Evolutionary conservation across 2,797 vertebrate genomes (phyloP).

Genomic region (Sternotherus odoratus): DNA sequence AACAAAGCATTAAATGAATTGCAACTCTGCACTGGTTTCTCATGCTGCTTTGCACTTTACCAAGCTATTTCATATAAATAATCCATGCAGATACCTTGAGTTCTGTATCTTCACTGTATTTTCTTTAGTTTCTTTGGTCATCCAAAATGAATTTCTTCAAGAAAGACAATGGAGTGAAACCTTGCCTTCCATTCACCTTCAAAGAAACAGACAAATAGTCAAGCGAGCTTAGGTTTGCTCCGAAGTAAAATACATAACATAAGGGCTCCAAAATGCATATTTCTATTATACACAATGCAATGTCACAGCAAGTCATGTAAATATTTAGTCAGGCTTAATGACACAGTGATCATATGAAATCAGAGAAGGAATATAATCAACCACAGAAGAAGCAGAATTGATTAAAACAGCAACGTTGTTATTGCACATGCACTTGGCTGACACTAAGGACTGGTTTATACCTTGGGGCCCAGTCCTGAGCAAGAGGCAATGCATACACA

Average conservation of each 20-base stretch:
- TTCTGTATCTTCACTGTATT: background rate
- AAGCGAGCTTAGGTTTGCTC: background rate
- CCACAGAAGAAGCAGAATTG: background rate
- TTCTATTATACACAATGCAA: constrained; percentile 12
- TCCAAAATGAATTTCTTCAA: constrained; percentile 35
- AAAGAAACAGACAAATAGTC: background rate
- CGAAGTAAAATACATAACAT: background rate
- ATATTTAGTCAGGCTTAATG: background rate
- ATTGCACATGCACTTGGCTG: background rate
- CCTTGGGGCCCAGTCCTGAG: background rate
- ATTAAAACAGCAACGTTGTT: constrained; percentile 10
- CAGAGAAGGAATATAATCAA: background rate
- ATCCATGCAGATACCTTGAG: background rate
- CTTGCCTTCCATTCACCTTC: constrained; percentile 29
- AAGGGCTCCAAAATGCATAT: background rate
- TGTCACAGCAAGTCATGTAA: constrained; percentile 44
- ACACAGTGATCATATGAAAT: background rate
- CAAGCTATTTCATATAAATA: background rate
- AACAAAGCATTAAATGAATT: background rate
- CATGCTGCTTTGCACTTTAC: background rate
- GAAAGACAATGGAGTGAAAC: background rate
- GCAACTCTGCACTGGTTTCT: background rate
- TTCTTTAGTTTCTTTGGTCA: background rate
- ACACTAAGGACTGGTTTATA: background rate
- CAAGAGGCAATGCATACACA: background rate